Conservation (phyloP, 2,888 invertebrate species). For the Clusia tigrina region DNA sequence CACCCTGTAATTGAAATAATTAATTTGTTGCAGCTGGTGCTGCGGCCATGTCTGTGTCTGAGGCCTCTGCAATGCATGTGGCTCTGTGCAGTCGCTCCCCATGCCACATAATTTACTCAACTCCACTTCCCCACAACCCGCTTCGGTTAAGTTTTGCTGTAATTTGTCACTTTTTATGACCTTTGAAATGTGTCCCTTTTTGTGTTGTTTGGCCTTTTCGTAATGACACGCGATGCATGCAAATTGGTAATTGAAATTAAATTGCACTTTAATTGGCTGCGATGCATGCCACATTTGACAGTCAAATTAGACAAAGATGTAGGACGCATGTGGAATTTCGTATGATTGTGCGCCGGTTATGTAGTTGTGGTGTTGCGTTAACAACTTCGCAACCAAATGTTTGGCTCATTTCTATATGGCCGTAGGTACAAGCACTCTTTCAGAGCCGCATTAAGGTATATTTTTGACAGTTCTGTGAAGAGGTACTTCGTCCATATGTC, state of each 20-base stretch:
- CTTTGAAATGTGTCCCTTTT: neutral
- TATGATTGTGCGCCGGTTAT: neutral
- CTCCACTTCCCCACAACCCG: neutral
- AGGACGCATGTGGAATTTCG: no score
- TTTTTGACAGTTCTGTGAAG: no score
- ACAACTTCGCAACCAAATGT: no score
- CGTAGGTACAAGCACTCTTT: no score
- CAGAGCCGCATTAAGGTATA: no score
- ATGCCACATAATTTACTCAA: neutral
- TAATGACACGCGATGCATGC: constrained; percentile 37
- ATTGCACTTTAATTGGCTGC: constrained; percentile 54
- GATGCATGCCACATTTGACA: constrained; percentile 2
- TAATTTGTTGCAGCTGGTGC: neutral
- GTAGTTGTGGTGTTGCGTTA: neutral
- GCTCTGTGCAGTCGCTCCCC: neutral
- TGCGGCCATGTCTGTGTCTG: no score
- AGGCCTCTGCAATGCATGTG: neutral
- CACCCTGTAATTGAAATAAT: constrained; percentile 7
- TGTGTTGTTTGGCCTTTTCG: no score
- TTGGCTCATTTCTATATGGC: no score
- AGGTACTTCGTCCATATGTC: no score
- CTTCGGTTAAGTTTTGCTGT: neutral
- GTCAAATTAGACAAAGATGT: neutral
- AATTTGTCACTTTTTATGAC: constrained; percentile 2
- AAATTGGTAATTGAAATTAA: constrained; percentile 56